Conservation (phyloP, 2,888 invertebrate species). For the Cheilosia grossa region DNA sequence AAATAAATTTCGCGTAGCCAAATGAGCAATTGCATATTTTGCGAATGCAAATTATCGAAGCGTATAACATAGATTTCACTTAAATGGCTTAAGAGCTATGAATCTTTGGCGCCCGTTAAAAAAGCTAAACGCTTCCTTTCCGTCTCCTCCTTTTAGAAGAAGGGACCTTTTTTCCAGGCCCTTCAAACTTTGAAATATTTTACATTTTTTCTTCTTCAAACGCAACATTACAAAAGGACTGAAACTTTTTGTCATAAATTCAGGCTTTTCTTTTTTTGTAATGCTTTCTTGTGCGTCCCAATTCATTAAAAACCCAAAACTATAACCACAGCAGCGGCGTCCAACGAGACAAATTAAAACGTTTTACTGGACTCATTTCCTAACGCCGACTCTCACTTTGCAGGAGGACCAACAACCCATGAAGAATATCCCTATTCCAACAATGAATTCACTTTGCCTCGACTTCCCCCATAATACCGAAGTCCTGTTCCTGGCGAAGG, state of each 20-base stretch:
- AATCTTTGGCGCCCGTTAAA: not conserved
- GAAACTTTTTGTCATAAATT: conserved; percentile 61
- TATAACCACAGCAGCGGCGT: conserved; percentile 16
- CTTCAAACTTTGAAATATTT: conserved; percentile 54
- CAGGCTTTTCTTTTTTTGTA: conserved; percentile 15
- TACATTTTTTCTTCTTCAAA: conserved; percentile 14
- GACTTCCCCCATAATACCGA: conserved; percentile 3
- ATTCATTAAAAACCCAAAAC: conserved; percentile 64
- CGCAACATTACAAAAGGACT: conserved; percentile 33
- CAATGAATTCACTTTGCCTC: conserved; percentile 55
- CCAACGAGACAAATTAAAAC: conserved; percentile 71
- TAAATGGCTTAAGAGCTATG: conserved; percentile 10
- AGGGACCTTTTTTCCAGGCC: conserved; percentile 14
- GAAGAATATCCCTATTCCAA: conserved; percentile 60
- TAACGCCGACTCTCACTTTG: conserved; percentile 43
- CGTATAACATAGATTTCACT: not conserved
- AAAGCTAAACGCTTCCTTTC: conserved; percentile 12
- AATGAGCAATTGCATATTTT: not conserved
- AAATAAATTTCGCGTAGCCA: no score
- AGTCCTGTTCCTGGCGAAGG: conserved; percentile 21
- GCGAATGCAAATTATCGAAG: not conserved
- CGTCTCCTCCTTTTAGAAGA: conserved; percentile 35
- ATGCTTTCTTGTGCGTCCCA: conserved; percentile 21
- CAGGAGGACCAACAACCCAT: conserved; percentile 64
- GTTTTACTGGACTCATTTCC: conserved; percentile 67